A percentile compares a stretch with the other conserved stretches of the same genome.
phyloP scores from a whole-genome alignment of 2,888 invertebrate genomes.

The Polyommatus icarus region DNA sequence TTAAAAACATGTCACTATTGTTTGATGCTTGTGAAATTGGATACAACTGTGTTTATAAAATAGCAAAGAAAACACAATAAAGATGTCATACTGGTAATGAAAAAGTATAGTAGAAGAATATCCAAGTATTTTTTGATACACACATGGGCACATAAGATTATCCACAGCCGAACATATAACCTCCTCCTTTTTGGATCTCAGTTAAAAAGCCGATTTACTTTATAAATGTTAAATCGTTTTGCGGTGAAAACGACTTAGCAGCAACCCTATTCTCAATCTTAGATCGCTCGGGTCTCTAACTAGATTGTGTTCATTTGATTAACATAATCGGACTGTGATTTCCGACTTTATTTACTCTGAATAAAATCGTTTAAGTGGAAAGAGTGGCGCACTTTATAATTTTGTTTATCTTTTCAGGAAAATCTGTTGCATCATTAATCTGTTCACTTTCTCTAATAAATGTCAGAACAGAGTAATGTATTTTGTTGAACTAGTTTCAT shows the following conservation, averaged over 20 bases:
- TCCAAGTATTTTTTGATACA: too few relatives aligned
- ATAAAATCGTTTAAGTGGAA: constrained; percentile 28
- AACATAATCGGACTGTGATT: constrained; percentile 40
- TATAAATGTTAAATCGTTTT: not conserved
- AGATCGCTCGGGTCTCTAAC: constrained; percentile 38
- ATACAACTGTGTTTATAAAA: not conserved
- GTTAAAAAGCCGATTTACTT: not conserved
- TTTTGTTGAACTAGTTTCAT: constrained; percentile 9
- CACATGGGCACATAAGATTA: too few relatives aligned
- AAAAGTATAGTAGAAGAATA: too few relatives aligned
- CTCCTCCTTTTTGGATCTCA: too few relatives aligned
- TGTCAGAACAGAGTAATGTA: constrained; percentile 3
- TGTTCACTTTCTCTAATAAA: not conserved
- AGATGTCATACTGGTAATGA: too few relatives aligned
- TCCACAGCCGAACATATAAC: too few relatives aligned
- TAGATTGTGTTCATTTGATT: constrained; percentile 40
- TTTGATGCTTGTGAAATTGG: not conserved
- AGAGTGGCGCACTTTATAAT: constrained; percentile 10
- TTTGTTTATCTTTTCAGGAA: constrained; percentile 11
- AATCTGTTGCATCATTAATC: constrained; percentile 8
- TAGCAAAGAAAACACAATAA: not conserved
- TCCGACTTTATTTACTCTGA: constrained; percentile 39
- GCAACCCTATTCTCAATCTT: constrained; percentile 20
- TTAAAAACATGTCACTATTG: not conserved
- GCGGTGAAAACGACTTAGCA: not conserved